Percentiles rank a stretch among this genome's conserved stretches.
These are phyloP conservation scores for Masticophis lateralis DNA, from an alignment of 2,797 vertebrate genomes.

Conservation along the genomic window DNA sequence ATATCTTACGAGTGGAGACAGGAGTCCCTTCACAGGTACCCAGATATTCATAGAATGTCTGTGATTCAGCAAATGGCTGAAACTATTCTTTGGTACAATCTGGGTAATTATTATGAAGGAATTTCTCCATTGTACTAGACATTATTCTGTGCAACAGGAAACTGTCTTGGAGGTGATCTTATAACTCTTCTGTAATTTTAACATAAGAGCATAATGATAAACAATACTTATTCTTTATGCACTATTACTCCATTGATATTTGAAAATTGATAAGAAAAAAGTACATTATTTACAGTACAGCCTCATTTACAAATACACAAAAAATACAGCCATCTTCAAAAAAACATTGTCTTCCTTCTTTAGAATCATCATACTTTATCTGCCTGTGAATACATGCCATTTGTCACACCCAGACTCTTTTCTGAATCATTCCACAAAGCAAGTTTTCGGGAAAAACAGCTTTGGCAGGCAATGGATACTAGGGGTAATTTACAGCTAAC, in stretches of 20 bases:
- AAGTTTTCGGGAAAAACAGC: constrained; percentile 45
- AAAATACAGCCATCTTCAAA: neutral
- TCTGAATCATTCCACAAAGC: constrained; percentile 15
- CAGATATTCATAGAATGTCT: neutral
- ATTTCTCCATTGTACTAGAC: neutral
- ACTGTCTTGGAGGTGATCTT: neutral
- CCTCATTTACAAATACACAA: constrained; percentile 25
- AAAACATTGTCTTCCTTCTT: neutral
- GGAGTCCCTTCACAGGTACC: neutral
- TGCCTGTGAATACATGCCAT: constrained; percentile 38
- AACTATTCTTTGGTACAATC: neutral
- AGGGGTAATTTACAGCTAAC: constrained; percentile 40
- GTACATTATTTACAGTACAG: neutral
- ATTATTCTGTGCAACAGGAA: neutral
- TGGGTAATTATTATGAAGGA: neutral
- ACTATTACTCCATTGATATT: neutral
- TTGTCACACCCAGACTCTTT: constrained; percentile 20
- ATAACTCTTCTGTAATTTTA: neutral
- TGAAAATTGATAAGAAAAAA: constrained; percentile 16
- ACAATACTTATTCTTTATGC: neutral
- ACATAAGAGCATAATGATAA: neutral
- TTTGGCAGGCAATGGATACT: constrained; percentile 29
- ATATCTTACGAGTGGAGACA: neutral
- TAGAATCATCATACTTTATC: constrained; percentile 9
- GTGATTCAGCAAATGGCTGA: neutral